Percentiles rank a stretch among this genome's conserved stretches.
phyloP scores from a whole-genome alignment of 1,140 invertebrate genomes.

The Brachionus koreanus region DNA sequence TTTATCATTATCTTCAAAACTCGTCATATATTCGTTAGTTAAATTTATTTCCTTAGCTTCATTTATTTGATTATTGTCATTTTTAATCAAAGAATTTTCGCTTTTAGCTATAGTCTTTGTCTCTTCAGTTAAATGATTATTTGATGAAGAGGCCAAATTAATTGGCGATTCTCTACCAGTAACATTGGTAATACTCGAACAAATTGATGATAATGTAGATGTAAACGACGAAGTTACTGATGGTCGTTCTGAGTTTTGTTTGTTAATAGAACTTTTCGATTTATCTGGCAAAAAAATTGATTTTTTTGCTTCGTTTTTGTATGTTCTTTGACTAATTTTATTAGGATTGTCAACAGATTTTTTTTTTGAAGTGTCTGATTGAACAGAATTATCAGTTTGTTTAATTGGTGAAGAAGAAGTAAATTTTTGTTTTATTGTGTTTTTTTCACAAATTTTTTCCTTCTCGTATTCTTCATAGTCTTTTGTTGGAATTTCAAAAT shows the following conservation, averaged over 20 bases:
- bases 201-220: not conserved
- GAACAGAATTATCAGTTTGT: not conserved
- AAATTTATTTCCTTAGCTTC: not conserved
- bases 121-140: not conserved
- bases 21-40: not conserved
- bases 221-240: not conserved
- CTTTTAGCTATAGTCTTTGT: not conserved
- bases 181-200: conserved; percentile 28
- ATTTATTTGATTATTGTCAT: not conserved
- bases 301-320: not conserved
- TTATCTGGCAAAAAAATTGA: not conserved
- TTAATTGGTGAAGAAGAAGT: conserved; percentile 8
- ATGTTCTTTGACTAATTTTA: not conserved
- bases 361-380: not conserved
- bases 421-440: not conserved
- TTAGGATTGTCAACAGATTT: not conserved
- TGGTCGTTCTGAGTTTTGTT: not conserved
- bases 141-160: not conserved
- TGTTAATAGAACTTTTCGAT: not conserved
- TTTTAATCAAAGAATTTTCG: not conserved
- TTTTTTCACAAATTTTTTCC: not conserved
- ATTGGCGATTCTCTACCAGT: not conserved
- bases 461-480: not conserved
- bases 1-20: not conserved
- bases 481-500: conserved; percentile 28